Base-by-base conservation (phyloP, 1,140 invertebrate species). In the Drosophila arizonae region DNA sequence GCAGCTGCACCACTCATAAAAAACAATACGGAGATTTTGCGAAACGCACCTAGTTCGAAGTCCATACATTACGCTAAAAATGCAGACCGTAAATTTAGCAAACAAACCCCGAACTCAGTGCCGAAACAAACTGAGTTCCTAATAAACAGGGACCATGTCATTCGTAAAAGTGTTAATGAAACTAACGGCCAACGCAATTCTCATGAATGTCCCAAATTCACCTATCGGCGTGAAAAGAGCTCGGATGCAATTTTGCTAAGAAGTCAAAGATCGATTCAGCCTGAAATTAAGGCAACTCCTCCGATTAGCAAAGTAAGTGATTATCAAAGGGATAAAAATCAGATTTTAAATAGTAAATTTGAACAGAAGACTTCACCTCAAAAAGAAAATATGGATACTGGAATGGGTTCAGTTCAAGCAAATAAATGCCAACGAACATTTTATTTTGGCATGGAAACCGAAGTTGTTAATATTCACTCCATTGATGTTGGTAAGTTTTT, bases 381-480 rank as follows among this genome's bases (percentile, higher is more conserved):
- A 54, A 69, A 62, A 50, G 43, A 56, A 5, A 26, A 17, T 10
- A 33, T 4, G 3, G 51, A 63, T 36, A 60, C 51, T 21, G 45
- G 30, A 36, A 57, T 41, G 11, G 11, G 43, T 65, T 15, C 81
- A 30, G 93, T 15, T 1, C 51, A 54, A 28, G 41, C n/a, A 6
- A 57, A 46, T 41, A 94, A 75, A 93, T 43, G 77, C 10, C 81
- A 94, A 21, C 95, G 95, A 81, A 95, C 94, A 46, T 96, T 96
- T 91, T 96, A 96, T 89, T 96, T 96, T 80, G 95, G 95, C 13
- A 96, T 96, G 95, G 94, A 95, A 60, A 93, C 54, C 15, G 13
- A 54, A 13, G 30, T 55, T 2, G 11, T 26, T 13, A 41, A 69
- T 9, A 21, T 13, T 30, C 33, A 48, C n/a, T 11, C 24, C 1